These are phyloP conservation scores for Triops cancriformis DNA, from an alignment of 1,140 invertebrate genomes.

Conservation along the genomic window DNA sequence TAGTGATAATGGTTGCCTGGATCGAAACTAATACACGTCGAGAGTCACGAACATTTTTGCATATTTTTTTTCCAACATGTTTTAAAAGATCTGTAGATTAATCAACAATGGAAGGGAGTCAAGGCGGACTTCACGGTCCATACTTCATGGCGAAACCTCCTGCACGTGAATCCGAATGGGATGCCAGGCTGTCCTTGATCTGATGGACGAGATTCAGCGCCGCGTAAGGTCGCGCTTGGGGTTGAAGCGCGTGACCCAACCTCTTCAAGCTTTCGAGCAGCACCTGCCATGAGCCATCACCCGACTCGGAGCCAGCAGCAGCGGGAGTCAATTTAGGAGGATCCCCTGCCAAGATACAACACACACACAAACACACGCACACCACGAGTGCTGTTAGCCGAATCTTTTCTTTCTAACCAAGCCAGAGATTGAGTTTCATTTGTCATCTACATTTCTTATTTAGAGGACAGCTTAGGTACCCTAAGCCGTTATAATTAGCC, in stretches of 20 bases:
- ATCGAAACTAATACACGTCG: too few relatives aligned
- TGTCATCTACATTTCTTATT: background rate
- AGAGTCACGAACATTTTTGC: background rate
- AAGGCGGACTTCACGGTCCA: conserved; percentile 16
- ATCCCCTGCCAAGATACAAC: conserved; percentile 9
- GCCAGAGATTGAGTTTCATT: background rate
- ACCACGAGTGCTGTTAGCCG: conserved; percentile 1
- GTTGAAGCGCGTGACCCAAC: conserved; percentile 25
- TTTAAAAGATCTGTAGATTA: background rate
- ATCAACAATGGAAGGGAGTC: background rate
- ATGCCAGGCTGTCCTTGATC: conserved; percentile 45
- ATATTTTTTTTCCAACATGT: background rate
- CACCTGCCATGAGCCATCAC: background rate
- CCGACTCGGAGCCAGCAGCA: background rate
- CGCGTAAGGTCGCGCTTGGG: conserved; percentile 42
- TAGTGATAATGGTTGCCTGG: too few relatives aligned
- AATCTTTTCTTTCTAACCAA: background rate
- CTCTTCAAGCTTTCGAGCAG: conserved; percentile 11
- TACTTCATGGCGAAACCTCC: conserved; percentile 34
- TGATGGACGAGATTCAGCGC: conserved; percentile 53
- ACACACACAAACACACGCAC: background rate
- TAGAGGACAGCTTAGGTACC: background rate
- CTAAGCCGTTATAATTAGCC: background rate
- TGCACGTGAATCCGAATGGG: conserved; percentile 37
- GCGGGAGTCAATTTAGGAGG: conserved; percentile 8